phyloP scores from a whole-genome alignment of 2,113 vertebrate genomes.

The Pteronura brasiliensis region DNA sequence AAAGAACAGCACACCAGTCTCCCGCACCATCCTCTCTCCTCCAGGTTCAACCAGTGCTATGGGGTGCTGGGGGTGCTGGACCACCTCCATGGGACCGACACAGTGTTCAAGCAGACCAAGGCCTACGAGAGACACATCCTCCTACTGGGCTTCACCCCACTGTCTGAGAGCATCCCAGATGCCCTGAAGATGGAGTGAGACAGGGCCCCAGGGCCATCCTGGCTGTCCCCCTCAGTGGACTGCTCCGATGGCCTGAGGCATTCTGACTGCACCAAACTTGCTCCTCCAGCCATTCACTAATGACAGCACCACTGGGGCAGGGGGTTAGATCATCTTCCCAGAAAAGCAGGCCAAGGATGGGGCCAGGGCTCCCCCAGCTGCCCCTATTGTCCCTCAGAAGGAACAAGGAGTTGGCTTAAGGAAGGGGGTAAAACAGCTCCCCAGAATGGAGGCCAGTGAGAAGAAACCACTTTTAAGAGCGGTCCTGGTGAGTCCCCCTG shows the following conservation, averaged over 20 bases:
- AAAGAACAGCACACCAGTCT: neutral
- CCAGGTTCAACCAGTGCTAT: conserved; percentile 95
- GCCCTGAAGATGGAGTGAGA: conserved; percentile 75
- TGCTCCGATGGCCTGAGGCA: neutral
- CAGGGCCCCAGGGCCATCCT: neutral
- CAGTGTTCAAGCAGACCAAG: conserved; percentile 87
- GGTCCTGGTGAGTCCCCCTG: neutral
- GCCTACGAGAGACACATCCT: conserved; percentile 89
- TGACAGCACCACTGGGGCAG: fast-evolving
- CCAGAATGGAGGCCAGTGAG: neutral
- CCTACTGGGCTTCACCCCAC: conserved; percentile 89
- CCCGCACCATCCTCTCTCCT: neutral
- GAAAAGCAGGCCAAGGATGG: neutral
- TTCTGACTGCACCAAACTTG: neutral
- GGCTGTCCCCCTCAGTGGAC: neutral
- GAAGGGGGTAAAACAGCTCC: neutral
- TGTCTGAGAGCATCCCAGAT: conserved; percentile 90
- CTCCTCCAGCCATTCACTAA: conserved; percentile 30
- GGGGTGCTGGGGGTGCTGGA: conserved; percentile 94
- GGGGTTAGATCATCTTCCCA: neutral
- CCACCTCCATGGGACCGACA: conserved; percentile 91
- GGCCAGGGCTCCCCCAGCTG: neutral
- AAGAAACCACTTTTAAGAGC: neutral
- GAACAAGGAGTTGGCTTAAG: neutral
- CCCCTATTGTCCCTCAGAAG: neutral